phyloP scores from a whole-genome alignment of 2,797 vertebrate species.

The Sibirionetta formosa region DNA sequence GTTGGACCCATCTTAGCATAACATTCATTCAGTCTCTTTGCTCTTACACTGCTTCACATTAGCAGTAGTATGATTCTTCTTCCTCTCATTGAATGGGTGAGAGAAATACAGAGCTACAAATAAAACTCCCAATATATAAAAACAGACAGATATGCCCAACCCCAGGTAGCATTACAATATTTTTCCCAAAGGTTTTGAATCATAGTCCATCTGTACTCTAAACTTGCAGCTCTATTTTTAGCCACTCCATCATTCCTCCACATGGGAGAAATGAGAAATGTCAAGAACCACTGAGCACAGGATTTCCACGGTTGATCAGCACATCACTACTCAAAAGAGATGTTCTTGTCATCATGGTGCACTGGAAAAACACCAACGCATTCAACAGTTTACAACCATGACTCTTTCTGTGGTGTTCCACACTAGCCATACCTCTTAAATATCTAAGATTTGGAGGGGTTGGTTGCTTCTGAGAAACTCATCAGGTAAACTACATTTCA shows the following conservation, averaged over 20 bases:
- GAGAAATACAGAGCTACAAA: neutral
- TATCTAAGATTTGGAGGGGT: fast-evolving
- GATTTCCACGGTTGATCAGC: neutral
- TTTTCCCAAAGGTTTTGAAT: neutral
- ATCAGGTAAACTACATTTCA: neutral
- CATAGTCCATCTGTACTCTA: neutral
- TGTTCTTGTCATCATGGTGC: neutral
- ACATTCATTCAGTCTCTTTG: neutral
- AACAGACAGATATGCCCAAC: neutral
- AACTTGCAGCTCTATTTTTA: neutral
- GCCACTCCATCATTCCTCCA: neutral
- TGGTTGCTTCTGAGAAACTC: fast-evolving
- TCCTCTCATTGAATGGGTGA: neutral
- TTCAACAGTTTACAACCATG: neutral
- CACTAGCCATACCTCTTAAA: neutral
- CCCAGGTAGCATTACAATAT: neutral
- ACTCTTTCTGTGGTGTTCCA: neutral
- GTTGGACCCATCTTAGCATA: neutral
- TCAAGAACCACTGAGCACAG: neutral
- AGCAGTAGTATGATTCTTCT: fast-evolving
- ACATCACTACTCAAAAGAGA: neutral
- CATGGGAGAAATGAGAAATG: neutral
- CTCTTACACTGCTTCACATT: neutral
- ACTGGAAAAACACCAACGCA: neutral
- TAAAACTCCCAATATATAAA: neutral